A percentile compares a stretch with the other conserved stretches of the same genome.
Conservation (phyloP, 2,888 invertebrate genomes). For the Oxytorus armatus region DNA sequence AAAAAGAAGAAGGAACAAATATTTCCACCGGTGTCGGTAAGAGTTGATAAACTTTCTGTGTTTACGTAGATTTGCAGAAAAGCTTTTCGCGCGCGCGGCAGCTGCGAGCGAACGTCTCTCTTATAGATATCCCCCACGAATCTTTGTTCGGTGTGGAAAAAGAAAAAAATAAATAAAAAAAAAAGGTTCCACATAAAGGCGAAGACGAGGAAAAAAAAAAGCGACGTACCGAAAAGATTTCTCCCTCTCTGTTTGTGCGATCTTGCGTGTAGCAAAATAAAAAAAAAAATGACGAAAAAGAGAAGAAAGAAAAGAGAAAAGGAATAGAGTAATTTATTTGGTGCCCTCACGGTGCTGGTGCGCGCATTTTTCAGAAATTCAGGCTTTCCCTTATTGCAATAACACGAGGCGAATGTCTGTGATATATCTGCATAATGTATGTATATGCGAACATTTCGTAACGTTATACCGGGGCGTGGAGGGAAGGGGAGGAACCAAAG, state of each 20-base stretch:
- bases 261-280: slow-evolving; percentile 7
- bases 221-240: slow-evolving; percentile 43
- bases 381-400: slow-evolving; percentile 58
- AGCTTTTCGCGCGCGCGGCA: slow-evolving; percentile 39
- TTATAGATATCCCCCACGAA: slow-evolving; percentile 31
- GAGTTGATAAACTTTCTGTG: slow-evolving; percentile 22
- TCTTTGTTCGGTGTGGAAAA: slow-evolving; percentile 41
- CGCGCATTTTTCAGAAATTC: slow-evolving; percentile 67
- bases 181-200: too few relatives aligned
- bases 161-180: too few relatives aligned
- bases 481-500: neutral
- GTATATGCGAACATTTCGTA: slow-evolving; percentile 56
- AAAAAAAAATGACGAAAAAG: slow-evolving; percentile 38
- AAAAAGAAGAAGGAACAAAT: neutral
- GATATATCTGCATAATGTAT: slow-evolving; percentile 68
- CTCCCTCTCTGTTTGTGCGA: slow-evolving; percentile 28
- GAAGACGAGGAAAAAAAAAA: slow-evolving; percentile 38
- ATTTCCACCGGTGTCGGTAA: neutral
- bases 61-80: slow-evolving; percentile 35
- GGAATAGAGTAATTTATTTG: slow-evolving; percentile 64
- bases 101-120: slow-evolving; percentile 44
- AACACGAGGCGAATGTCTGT: slow-evolving; percentile 57
- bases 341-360: slow-evolving; percentile 59
- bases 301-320: slow-evolving; percentile 1
- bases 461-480: slow-evolving; percentile 7